Evolutionary conservation across 2,888 invertebrate species (phyloP).

Genomic region (Ormyrus nitidulus): DNA sequence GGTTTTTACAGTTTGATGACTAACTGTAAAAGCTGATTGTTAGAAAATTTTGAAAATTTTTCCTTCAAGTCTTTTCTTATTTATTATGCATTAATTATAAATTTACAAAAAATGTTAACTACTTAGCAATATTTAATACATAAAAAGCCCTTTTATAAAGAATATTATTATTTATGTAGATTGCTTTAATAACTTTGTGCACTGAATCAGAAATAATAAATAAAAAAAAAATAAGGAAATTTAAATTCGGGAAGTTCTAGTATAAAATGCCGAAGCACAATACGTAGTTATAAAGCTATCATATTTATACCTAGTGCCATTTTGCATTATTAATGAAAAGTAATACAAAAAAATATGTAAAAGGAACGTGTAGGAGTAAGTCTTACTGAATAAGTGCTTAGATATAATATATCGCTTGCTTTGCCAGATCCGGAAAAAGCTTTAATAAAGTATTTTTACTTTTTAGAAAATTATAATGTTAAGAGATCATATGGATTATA

Average conservation of each 20-base stretch:
- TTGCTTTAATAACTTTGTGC: slow-evolving; percentile 23
- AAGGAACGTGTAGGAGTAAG: not conserved
- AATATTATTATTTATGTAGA: not conserved
- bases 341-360: not conserved
- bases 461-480: too few relatives aligned
- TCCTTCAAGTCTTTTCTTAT: too few relatives aligned
- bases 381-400: slow-evolving; percentile 23
- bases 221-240: not conserved
- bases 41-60: too few relatives aligned
- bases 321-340: slow-evolving; percentile 9
- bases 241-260: not conserved
- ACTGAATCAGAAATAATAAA: not conserved
- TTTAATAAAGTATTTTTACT: not conserved
- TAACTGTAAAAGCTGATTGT: too few relatives aligned
- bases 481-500: not conserved
- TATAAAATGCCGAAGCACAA: slow-evolving; percentile 10
- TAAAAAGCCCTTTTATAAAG: not conserved
- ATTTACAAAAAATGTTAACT: too few relatives aligned
- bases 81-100: too few relatives aligned
- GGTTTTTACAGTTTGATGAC: too few relatives aligned
- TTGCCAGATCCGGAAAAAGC: slow-evolving; percentile 27
- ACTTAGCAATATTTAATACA: not conserved
- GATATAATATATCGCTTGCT: slow-evolving; percentile 24
- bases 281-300: slow-evolving; percentile 26
- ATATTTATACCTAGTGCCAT: slow-evolving; percentile 41